Evolutionary conservation across 2,888 invertebrate species (phyloP).

Genomic region (Drosophila buzzatii): DNA sequence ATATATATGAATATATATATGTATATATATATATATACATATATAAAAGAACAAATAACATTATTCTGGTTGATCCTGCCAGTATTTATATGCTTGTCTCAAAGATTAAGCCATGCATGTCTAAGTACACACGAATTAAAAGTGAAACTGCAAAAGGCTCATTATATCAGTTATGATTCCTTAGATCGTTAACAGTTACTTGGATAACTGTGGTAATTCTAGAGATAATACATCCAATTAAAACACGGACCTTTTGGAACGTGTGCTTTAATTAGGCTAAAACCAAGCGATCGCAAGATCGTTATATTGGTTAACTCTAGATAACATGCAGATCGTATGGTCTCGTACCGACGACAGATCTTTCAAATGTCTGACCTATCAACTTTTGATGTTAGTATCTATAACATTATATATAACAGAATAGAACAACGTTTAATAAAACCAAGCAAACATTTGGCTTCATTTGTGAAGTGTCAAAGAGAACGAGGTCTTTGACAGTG

Average conservation of each 20-base stretch:
- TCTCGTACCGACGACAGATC: slow-evolving; percentile 2
- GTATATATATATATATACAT: too few species aligned
- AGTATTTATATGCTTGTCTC: slow-evolving; percentile 1
- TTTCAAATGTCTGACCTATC: slow-evolving; percentile 2
- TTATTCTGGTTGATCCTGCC: slow-evolving; percentile 1
- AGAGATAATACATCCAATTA: slow-evolving; percentile 1
- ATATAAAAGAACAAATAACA: neutral
- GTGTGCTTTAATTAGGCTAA: slow-evolving; percentile 2
- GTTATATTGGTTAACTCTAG: slow-evolving; percentile 2
- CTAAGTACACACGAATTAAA: slow-evolving; percentile 2
- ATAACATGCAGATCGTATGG: slow-evolving; percentile 5
- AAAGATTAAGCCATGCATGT: slow-evolving; percentile 1
- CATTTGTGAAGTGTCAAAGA: too few species aligned
- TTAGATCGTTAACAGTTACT: slow-evolving; percentile 1
- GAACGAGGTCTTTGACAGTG: too few species aligned
- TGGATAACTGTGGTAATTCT: neutral
- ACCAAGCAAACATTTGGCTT: too few species aligned
- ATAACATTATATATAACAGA: too few species aligned
- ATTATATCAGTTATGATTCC: slow-evolving; percentile 3
- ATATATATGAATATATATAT: too few species aligned
- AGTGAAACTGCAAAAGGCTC: slow-evolving; percentile 1
- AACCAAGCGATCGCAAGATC: slow-evolving; percentile 2
- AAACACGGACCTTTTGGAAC: slow-evolving; percentile 5
- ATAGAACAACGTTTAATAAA: too few species aligned
- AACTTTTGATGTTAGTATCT: slow-evolving; percentile 5